Conservation (phyloP, 1,140 invertebrate genomes). For the Neodiprion fabricii region DNA sequence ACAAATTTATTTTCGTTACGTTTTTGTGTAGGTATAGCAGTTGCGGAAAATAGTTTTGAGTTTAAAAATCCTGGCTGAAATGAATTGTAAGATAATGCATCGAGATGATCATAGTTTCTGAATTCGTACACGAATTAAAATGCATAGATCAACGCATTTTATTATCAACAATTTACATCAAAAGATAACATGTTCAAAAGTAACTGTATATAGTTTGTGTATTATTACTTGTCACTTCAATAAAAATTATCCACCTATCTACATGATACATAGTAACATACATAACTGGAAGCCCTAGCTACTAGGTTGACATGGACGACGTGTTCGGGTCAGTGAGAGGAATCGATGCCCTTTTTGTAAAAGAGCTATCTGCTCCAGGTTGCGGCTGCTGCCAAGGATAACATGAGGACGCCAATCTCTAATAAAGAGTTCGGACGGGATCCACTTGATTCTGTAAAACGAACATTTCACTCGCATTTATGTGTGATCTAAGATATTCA, state of each 20-base stretch:
- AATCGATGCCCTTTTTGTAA: constrained; percentile 26
- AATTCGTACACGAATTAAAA: neutral
- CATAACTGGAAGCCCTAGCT: constrained; percentile 63
- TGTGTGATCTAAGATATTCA: too few species aligned
- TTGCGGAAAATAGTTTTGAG: too few species aligned
- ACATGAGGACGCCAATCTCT: constrained; percentile 27
- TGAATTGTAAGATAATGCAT: too few species aligned
- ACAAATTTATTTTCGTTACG: too few species aligned
- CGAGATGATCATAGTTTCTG: too few species aligned
- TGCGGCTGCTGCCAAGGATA: constrained; percentile 28
- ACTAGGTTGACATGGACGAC: constrained; percentile 62
- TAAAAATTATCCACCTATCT: constrained; percentile 59
- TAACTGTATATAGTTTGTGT: constrained; percentile 39
- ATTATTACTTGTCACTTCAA: constrained; percentile 18
- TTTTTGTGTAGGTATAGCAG: too few species aligned
- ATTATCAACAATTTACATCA: constrained; percentile 58
- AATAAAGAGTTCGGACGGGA: constrained; percentile 24
- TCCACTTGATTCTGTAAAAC: constrained; percentile 38
- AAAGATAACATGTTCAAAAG: constrained; percentile 57
- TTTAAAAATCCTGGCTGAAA: too few species aligned
- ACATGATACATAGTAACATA: constrained; percentile 60
- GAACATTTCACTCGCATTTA: neutral
- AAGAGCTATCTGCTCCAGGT: constrained; percentile 35
- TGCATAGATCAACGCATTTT: constrained; percentile 25
- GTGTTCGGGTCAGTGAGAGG: constrained; percentile 47